A percentile compares a stretch with the other conserved stretches of the same genome.
These are phyloP conservation scores for Heliconius nattereri DNA, from an alignment of 1,140 invertebrate species.

Conservation along the genomic window DNA sequence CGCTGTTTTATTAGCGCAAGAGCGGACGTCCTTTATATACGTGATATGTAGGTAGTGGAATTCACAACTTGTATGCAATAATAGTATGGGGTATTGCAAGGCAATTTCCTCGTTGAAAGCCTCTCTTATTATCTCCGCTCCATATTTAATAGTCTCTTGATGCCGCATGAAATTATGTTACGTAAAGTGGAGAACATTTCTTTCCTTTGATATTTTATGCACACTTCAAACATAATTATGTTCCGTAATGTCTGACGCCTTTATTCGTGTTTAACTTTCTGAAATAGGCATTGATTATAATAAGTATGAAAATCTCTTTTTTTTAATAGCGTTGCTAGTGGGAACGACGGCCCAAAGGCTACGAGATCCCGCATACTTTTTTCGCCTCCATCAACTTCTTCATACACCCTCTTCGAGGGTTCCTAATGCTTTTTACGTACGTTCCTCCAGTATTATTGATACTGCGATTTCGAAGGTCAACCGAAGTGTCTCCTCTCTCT, in stretches of 20 bases:
- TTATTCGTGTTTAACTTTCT: not conserved
- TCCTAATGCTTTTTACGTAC: no score
- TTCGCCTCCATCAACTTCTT: no score
- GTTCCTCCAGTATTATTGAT: no score
- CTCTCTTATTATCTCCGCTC: conserved; percentile 16
- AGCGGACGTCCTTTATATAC: conserved; percentile 19
- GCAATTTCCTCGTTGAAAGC: conserved; percentile 32
- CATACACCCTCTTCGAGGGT: no score
- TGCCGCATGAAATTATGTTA: conserved; percentile 22
- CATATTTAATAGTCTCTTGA: conserved; percentile 22
- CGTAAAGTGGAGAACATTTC: conserved; percentile 8
- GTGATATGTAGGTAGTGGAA: not conserved
- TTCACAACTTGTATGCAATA: conserved; percentile 22
- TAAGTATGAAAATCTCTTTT: no score
- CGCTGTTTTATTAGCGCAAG: conserved; percentile 24
- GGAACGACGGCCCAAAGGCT: no score
- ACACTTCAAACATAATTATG: not conserved
- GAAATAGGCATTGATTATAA: no score
- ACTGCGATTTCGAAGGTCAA: no score
- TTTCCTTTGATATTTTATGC: not conserved
- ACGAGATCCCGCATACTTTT: no score
- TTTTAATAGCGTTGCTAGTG: no score
- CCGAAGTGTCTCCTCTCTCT: no score
- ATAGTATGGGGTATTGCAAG: conserved; percentile 13
- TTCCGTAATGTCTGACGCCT: not conserved